Evolutionary conservation across 2,113 vertebrate genomes (phyloP), one percentile per base, ranked within the genome.

Genomic region (Athene noctua): DNA sequence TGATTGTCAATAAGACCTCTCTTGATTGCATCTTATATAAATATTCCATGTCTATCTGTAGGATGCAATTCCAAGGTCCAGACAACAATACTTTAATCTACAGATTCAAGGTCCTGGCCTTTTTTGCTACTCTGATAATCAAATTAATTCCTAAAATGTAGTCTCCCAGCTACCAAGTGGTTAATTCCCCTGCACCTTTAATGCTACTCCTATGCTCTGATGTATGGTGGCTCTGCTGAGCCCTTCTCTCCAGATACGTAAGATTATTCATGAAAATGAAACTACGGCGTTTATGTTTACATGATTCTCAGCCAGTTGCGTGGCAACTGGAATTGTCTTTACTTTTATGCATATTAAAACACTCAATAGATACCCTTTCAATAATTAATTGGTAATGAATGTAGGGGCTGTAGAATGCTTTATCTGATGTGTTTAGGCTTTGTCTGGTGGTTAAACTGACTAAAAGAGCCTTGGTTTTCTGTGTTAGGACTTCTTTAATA

Each of bases 251-350:
- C 40, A 72, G 34, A 34, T 40, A 61, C 5, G 21, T 9, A 51
- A 90, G 79, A 73, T 94, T 94, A 83, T 90, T 95, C 52, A 84
- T 86, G 77, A 65, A 90, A 96, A 94, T 92, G 67, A 84, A 90
- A 86, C 57, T 15, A 46, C 75, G 79, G 38, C 52, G 6, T 95
- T 94, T 88, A n/a, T 93, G 91, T 92, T 96, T 94, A 86, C 88
- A n/a, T 79, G 88, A 25, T 79, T 72, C 72, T 73, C 47, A 91
- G 82, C 36, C 83, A 93, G 96, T 97, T 96, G 85, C 85, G 0
- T 97, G 95, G 94, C 94, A 96, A 97, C 94, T 96, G 85, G 75
- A 88, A 86, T 88, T 71, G 79, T 90, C 95, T 95, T 96, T 92
- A 95, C 89, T 95, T 92, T 88, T 96, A 81, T 94, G 93, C 92